phyloP scores from a whole-genome alignment of 2,113 vertebrate species.

The Colossoma macropomum region DNA sequence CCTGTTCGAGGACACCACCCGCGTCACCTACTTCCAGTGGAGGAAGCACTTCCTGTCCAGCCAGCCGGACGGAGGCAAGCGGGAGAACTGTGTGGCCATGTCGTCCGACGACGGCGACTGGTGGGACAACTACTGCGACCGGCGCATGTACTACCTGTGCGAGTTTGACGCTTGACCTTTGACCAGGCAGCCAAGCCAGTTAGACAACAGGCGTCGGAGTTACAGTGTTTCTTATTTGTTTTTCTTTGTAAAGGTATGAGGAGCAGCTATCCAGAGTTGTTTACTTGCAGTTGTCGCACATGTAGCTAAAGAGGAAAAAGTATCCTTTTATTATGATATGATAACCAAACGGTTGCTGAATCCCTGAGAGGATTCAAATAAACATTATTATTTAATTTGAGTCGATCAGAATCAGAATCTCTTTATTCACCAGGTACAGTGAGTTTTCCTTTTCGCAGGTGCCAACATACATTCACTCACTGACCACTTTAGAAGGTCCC shows the following conservation, averaged over 20 bases:
- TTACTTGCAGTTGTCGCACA: constrained; percentile 13
- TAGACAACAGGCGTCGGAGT: not conserved
- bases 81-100: constrained; percentile 91
- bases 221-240: not conserved
- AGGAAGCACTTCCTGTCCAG: constrained; percentile 84
- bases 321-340: not conserved
- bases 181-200: not conserved
- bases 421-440: not conserved
- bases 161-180: constrained; percentile 79
- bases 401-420: not conserved
- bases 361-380: not conserved
- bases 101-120: constrained; percentile 89
- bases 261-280: constrained; percentile 21
- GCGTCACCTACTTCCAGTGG: constrained; percentile 89
- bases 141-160: constrained; percentile 88
- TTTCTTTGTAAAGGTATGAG: not conserved
- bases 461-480: too few species aligned
- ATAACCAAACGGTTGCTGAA: not conserved
- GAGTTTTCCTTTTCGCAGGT: too few species aligned
- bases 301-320: not conserved
- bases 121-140: constrained; percentile 92
- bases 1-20: constrained; percentile 84
- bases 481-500: too few species aligned
- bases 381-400: constrained; percentile 19
- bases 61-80: constrained; percentile 86